Percentiles rank a stretch among this genome's conserved stretches.
Evolutionary conservation across 2,797 vertebrate species (phyloP).

Genomic region (Ceryle rudis): DNA sequence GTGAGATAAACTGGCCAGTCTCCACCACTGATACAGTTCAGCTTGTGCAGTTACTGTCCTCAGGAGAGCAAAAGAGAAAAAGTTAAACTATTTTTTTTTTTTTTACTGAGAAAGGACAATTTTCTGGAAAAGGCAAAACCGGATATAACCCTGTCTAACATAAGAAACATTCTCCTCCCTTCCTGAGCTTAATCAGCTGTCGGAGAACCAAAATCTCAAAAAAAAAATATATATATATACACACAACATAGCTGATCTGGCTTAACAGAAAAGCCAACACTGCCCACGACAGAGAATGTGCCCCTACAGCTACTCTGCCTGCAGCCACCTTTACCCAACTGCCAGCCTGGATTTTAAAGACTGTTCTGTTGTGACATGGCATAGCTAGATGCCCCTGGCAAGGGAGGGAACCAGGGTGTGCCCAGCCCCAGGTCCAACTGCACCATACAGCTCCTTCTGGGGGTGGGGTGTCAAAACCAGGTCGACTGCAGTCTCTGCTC

Average conservation of each 20-base stretch:
- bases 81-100: background rate
- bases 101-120: background rate
- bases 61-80: background rate
- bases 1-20: background rate
- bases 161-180: background rate
- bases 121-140: background rate
- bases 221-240: background rate
- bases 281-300: rapidly evolving
- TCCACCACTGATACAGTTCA: background rate
- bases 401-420: background rate
- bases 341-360: background rate
- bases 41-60: background rate
- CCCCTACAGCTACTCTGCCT: background rate
- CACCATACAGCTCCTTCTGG: background rate
- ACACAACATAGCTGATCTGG: background rate
- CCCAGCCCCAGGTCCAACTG: rapidly evolving
- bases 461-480: background rate
- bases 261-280: rapidly evolving
- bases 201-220: background rate
- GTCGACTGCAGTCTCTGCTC: background rate
- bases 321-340: background rate
- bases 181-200: background rate
- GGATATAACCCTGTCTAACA: background rate
- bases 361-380: background rate
- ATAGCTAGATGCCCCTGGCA: rapidly evolving